phyloP scores from a whole-genome alignment of 2,888 invertebrate species.

The Nymphalis urticae region DNA sequence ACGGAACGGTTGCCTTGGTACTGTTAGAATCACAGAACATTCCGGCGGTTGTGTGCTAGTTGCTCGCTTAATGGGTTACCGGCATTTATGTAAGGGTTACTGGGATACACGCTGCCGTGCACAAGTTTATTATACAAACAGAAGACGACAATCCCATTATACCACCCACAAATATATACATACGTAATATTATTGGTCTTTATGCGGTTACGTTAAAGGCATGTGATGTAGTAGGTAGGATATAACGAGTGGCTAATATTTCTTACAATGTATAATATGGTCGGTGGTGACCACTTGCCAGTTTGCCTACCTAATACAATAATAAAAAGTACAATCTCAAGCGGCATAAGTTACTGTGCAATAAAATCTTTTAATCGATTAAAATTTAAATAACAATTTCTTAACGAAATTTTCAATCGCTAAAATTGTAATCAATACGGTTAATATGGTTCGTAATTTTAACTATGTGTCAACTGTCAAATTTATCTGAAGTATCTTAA shows the following conservation, averaged over 20 bases:
- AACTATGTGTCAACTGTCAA: neutral
- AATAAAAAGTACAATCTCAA: too few species aligned
- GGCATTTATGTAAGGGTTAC: constrained; percentile 29
- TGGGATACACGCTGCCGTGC: constrained; percentile 17
- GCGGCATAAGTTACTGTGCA: too few species aligned
- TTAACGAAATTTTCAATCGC: neutral
- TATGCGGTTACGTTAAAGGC: too few species aligned
- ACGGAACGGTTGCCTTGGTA: constrained; percentile 35
- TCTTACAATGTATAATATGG: too few species aligned
- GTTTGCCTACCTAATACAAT: too few species aligned
- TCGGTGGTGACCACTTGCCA: neutral
- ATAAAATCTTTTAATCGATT: neutral
- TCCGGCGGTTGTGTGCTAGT: constrained; percentile 29
- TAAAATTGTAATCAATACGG: constrained; percentile 4
- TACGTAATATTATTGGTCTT: too few species aligned
- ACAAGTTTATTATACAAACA: neutral
- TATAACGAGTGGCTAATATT: too few species aligned
- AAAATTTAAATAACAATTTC: neutral
- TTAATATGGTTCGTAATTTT: neutral
- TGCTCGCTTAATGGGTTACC: constrained; percentile 32
- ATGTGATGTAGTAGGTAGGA: too few species aligned
- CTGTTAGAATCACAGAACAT: constrained; percentile 33
- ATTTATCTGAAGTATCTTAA: neutral
- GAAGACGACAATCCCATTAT: too few species aligned
- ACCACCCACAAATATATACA: too few species aligned